Percentiles rank a stretch among this genome's conserved stretches.
phyloP scores from a whole-genome alignment of 2,797 vertebrate species.

The Sebastes nivosus region DNA sequence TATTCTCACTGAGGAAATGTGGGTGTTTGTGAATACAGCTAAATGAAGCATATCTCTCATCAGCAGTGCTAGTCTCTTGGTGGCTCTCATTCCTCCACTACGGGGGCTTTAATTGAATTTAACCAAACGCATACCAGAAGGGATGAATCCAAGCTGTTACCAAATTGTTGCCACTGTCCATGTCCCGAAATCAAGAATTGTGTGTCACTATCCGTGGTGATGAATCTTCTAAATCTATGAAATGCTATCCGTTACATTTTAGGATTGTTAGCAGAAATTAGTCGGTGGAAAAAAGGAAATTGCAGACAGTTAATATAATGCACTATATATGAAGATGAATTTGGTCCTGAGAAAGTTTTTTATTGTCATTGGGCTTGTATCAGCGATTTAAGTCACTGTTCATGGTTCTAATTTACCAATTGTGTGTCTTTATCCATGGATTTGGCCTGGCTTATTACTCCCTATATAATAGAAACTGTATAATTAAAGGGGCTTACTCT shows the following conservation, averaged over 20 bases:
- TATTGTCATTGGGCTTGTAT: not conserved
- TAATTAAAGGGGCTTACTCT: not conserved
- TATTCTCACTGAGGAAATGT: not conserved
- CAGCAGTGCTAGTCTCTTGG: not conserved
- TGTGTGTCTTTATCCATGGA: not conserved
- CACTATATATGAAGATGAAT: not conserved
- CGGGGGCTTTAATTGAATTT: constrained; percentile 30
- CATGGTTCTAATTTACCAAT: not conserved
- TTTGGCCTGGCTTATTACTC: not conserved
- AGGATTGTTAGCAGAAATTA: not conserved
- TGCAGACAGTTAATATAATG: not conserved
- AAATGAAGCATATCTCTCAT: constrained; percentile 41
- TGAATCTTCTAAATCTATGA: not conserved
- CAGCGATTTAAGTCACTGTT: not conserved
- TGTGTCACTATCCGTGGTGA: not conserved
- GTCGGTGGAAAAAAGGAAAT: not conserved
- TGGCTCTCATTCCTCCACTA: not conserved
- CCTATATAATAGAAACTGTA: not conserved
- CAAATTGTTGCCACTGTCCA: not conserved
- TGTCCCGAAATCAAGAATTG: not conserved
- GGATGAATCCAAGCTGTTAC: not conserved
- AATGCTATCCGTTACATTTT: not conserved
- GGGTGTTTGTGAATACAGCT: constrained; percentile 30
- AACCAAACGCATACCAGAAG: not conserved
- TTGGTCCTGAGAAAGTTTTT: not conserved